These are phyloP conservation scores for Megamerina dolium DNA, from an alignment of 2,888 invertebrate species.

Conservation along the genomic window DNA sequence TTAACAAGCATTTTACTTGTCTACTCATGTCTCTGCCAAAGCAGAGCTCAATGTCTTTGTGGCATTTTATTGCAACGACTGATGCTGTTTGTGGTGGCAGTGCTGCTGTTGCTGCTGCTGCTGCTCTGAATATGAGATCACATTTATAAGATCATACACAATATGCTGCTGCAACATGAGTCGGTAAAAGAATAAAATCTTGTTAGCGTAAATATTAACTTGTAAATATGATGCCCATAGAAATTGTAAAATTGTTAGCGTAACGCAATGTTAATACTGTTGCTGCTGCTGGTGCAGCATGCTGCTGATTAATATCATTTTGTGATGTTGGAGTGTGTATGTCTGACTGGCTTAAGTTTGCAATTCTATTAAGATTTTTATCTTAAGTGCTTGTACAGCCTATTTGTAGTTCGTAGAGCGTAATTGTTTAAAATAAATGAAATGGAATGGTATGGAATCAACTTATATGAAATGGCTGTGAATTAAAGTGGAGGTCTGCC, in stretches of 20 bases:
- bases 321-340: neutral
- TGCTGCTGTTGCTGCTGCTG: constrained; percentile 13
- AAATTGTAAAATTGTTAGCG: constrained; percentile 34
- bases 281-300: too few relatives aligned
- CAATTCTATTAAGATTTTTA: constrained; percentile 5
- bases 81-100: constrained; percentile 8
- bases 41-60: constrained; percentile 9
- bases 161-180: neutral
- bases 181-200: constrained; percentile 28
- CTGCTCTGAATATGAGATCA: constrained; percentile 13
- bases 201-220: constrained; percentile 47
- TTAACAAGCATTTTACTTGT: constrained; percentile 45
- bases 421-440: constrained; percentile 4
- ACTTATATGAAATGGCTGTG: too few relatives aligned
- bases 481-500: too few relatives aligned
- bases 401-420: constrained; percentile 2
- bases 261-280: constrained; percentile 2
- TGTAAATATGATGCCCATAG: constrained; percentile 46
- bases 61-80: constrained; percentile 2
- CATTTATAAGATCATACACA: constrained; percentile 7
- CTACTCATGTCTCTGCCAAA: constrained; percentile 40
- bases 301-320: constrained; percentile 7
- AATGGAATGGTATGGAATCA: too few relatives aligned
- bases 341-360: constrained; percentile 1
- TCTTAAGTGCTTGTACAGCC: constrained; percentile 2